Conservation (phyloP, 2,888 invertebrate genomes). For the Pelosia muscerda region DNA sequence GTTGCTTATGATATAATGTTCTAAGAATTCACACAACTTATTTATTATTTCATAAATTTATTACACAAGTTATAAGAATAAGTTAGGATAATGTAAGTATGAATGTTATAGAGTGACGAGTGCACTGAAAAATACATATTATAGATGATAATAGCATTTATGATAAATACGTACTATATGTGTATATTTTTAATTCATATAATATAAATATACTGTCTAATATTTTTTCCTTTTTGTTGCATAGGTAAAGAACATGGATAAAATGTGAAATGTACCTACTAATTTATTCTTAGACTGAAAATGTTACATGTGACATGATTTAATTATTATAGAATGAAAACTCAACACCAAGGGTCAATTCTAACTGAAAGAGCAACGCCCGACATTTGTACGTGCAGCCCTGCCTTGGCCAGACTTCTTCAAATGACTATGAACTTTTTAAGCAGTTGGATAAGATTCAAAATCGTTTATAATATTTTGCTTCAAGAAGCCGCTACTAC, state of each 20-base stretch:
- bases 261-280: no score
- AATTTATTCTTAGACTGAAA: neutral
- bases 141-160: neutral
- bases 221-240: neutral
- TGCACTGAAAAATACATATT: slow-evolving; percentile 6
- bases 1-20: slow-evolving; percentile 7
- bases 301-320: no score
- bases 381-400: no score
- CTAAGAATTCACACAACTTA: slow-evolving; percentile 27
- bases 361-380: no score
- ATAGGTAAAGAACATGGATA: neutral
- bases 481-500: no score
- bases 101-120: neutral
- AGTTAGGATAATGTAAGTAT: slow-evolving; percentile 27
- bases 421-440: no score
- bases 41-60: slow-evolving; percentile 26
- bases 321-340: neutral
- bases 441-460: no score
- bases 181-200: neutral
- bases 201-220: neutral
- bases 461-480: neutral
- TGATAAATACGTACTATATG: neutral
- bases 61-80: slow-evolving; percentile 30
- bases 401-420: no score
- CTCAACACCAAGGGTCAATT: neutral